phyloP scores from a whole-genome alignment of 2,113 vertebrate species.

The Craseonycteris thonglongyai region DNA sequence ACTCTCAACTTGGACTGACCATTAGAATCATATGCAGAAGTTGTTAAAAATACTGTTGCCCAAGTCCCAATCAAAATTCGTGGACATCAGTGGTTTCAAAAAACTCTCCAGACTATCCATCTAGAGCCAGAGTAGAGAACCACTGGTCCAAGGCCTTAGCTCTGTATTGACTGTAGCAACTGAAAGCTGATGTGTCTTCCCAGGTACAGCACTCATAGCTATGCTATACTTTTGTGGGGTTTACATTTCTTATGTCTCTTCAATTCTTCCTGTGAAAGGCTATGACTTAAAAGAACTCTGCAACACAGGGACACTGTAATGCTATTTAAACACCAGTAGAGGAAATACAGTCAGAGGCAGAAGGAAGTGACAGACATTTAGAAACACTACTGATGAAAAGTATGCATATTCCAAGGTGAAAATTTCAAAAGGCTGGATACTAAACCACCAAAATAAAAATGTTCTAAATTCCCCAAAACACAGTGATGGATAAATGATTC shows the following conservation, averaged over 20 bases:
- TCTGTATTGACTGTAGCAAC: neutral
- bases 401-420: neutral
- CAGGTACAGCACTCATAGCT: neutral
- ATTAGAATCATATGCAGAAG: neutral
- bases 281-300: neutral
- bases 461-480: neutral
- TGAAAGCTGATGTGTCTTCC: neutral
- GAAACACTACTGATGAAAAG: neutral
- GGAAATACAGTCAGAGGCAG: conserved; percentile 4
- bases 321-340: neutral
- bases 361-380: neutral
- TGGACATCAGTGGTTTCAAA: neutral
- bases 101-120: neutral
- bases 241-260: neutral
- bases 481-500: neutral
- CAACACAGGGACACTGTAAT: neutral
- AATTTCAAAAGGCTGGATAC: neutral
- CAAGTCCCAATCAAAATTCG: neutral
- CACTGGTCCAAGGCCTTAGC: neutral
- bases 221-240: neutral
- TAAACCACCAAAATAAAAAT: neutral
- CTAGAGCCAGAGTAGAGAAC: neutral
- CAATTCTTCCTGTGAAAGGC: neutral
- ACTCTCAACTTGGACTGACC: neutral
- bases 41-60: neutral